These are phyloP conservation scores for Todiramphus chloris DNA, from an alignment of 2,113 vertebrate species.

Conservation along the genomic window DNA sequence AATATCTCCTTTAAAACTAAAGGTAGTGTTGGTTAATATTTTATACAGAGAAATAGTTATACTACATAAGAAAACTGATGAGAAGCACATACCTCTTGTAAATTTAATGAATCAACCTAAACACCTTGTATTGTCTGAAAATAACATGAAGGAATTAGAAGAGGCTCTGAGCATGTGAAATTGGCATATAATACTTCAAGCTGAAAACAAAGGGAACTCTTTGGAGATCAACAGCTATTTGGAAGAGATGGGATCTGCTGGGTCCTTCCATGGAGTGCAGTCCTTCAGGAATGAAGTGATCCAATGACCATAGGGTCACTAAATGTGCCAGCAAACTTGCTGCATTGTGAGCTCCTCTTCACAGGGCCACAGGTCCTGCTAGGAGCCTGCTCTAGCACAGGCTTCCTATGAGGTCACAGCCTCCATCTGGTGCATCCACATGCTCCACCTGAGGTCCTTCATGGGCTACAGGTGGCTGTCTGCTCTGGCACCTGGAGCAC, in stretches of 20 bases:
- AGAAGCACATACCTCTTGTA: not conserved
- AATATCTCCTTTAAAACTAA: constrained; percentile 18
- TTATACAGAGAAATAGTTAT: not conserved
- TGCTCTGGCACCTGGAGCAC: rapidly evolving
- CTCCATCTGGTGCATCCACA: not conserved
- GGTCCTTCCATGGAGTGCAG: not conserved
- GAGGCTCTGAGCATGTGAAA: not conserved
- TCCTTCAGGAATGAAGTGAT: not conserved
- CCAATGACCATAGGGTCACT: not conserved
- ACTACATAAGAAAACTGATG: not conserved
- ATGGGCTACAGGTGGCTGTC: not conserved
- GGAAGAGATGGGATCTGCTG: not conserved
- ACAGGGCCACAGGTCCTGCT: not conserved
- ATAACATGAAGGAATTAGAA: not conserved
- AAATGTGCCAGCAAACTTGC: not conserved
- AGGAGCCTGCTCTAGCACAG: not conserved
- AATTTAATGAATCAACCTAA: not conserved
- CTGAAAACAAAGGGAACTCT: not conserved
- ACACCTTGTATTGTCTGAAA: not conserved
- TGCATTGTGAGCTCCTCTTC: not conserved
- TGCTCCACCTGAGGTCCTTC: not conserved
- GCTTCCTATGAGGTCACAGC: not conserved
- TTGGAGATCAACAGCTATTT: not conserved
- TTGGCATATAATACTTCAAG: not conserved
- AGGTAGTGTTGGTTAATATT: not conserved